Percentiles rank a stretch among this genome's conserved stretches.
Evolutionary conservation across 2,113 vertebrate genomes (phyloP).

Genomic region (Aegotheles bennettii): DNA sequence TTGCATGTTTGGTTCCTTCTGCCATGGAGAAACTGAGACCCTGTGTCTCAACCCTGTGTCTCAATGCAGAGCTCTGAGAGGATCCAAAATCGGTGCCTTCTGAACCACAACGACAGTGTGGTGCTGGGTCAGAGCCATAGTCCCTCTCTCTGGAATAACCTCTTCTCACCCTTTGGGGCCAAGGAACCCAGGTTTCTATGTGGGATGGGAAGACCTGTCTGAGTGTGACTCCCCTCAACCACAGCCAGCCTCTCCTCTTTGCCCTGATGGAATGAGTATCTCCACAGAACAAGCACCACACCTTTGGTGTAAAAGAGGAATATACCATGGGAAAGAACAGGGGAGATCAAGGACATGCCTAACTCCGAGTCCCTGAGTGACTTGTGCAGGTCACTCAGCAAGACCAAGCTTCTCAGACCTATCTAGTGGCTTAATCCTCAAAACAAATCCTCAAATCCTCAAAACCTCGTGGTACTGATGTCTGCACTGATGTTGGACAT

Average conservation of each 20-base stretch:
- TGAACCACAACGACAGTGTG: not conserved
- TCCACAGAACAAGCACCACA: not conserved
- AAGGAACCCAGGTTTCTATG: not conserved
- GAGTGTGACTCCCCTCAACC: not conserved
- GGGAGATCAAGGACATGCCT: not conserved
- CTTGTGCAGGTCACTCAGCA: not conserved
- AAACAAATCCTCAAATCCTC: too few relatives aligned
- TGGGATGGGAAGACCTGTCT: not conserved
- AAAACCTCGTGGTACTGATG: not conserved
- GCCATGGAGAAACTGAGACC: not conserved
- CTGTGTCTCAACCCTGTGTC: too few relatives aligned
- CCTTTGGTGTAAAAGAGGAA: not conserved
- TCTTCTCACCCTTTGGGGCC: not conserved
- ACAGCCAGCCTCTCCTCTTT: not conserved
- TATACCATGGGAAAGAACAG: not conserved
- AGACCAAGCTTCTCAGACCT: not conserved
- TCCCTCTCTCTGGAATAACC: not conserved
- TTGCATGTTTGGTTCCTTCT: not conserved
- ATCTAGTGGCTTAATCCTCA: not conserved
- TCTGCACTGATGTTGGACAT: rapidly evolving
- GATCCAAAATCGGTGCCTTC: not conserved
- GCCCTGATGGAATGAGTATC: rapidly evolving
- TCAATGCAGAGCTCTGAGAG: too few relatives aligned
- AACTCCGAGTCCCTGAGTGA: not conserved
- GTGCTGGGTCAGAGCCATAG: not conserved